Percentiles rank a stretch among this genome's conserved stretches.
These are phyloP conservation scores for Alectura lathami DNA, from an alignment of 2,113 vertebrate species.

Conservation along the genomic window DNA sequence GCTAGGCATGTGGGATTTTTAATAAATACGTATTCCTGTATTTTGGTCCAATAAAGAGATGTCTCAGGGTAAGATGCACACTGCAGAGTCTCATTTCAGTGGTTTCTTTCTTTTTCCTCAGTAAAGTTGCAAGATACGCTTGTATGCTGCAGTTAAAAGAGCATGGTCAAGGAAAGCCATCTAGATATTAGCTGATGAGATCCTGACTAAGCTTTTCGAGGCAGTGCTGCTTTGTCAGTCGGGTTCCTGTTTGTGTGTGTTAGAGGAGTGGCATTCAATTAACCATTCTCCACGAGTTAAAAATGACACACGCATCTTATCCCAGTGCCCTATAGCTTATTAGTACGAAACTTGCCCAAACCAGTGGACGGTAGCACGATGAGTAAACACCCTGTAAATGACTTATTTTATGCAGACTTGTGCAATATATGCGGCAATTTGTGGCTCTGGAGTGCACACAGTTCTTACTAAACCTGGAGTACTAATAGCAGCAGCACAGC, in stretches of 20 bases:
- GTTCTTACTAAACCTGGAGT: not conserved
- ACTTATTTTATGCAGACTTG: not conserved
- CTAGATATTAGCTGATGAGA: not conserved
- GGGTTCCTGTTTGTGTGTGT: not conserved
- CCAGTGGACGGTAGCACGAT: not conserved
- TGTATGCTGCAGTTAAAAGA: not conserved
- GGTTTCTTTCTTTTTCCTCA: not conserved
- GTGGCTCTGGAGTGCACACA: not conserved
- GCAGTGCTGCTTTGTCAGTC: not conserved
- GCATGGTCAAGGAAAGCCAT: not conserved
- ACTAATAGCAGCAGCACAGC: not conserved
- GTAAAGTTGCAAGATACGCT: not conserved
- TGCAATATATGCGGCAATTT: not conserved
- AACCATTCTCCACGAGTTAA: not conserved
- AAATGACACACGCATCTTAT: not conserved
- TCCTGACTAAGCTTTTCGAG: not conserved
- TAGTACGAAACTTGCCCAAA: not conserved
- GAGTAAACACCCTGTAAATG: not conserved
- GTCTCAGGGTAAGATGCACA: not conserved
- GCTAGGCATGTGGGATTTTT: not conserved
- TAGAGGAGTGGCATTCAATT: not conserved
- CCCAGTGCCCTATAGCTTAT: not conserved
- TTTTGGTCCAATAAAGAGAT: not conserved
- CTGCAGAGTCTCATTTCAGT: not conserved
- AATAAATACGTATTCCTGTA: not conserved